These are phyloP conservation scores for Macaria liturata DNA, from an alignment of 2,888 invertebrate species.

Conservation along the genomic window DNA sequence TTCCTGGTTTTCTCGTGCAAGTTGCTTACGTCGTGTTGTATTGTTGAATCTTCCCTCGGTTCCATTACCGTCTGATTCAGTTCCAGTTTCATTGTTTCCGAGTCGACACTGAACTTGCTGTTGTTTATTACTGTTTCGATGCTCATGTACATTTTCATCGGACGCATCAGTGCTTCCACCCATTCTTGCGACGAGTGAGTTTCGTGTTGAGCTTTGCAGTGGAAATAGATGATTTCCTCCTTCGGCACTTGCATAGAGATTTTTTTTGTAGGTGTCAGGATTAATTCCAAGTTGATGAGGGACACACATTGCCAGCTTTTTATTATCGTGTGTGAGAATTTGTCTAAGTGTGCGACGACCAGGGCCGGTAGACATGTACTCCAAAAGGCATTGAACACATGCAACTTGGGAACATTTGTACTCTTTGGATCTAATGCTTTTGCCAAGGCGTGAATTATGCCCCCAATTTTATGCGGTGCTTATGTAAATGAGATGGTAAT, in stretches of 20 bases:
- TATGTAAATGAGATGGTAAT: background rate
- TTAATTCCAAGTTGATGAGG: background rate
- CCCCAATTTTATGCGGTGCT: background rate
- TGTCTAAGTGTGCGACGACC: background rate
- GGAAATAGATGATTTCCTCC: background rate
- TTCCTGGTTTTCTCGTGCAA: too few relatives aligned
- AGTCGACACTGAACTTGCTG: too few relatives aligned
- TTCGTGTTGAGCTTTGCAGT: background rate
- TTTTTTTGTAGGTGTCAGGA: background rate
- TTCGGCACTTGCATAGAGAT: background rate
- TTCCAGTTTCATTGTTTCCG: too few relatives aligned
- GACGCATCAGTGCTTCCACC: too few relatives aligned
- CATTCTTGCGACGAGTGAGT: background rate
- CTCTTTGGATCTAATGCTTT: background rate
- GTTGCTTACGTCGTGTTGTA: too few relatives aligned
- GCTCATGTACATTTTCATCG: too few relatives aligned
- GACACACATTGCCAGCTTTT: background rate
- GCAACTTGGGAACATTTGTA: background rate
- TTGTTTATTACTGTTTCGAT: too few relatives aligned
- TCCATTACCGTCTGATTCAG: too few relatives aligned
- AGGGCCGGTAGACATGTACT: background rate
- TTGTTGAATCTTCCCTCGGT: too few relatives aligned
- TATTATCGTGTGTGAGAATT: background rate
- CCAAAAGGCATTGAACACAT: background rate
- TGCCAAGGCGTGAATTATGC: background rate